phyloP scores from a whole-genome alignment of 2,888 invertebrate genomes.

The Cephus pulcher region DNA sequence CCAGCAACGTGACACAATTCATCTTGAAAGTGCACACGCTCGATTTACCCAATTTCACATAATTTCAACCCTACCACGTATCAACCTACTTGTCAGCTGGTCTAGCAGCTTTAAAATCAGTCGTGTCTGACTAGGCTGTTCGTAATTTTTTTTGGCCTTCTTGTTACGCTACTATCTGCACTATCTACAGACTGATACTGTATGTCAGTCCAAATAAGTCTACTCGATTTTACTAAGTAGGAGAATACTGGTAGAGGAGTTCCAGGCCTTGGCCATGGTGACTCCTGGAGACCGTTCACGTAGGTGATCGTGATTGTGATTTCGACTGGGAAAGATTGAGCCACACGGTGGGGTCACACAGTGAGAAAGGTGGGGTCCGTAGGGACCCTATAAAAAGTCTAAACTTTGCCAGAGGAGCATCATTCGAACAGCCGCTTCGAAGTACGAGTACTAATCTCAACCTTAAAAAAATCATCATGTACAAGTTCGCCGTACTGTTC shows the following conservation, averaged over 20 bases:
- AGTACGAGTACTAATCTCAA: neutral
- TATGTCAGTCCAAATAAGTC: too few relatives aligned
- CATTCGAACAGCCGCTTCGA: constrained; percentile 36
- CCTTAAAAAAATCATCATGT: constrained; percentile 30
- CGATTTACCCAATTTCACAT: constrained; percentile 27
- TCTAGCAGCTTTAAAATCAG: too few relatives aligned
- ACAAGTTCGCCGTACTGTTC: constrained; percentile 40
- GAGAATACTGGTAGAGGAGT: too few relatives aligned
- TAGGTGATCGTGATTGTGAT: constrained; percentile 1
- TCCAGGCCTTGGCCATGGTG: too few relatives aligned
- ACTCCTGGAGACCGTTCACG: too few relatives aligned
- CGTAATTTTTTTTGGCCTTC: too few relatives aligned
- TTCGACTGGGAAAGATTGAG: neutral
- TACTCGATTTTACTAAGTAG: too few relatives aligned
- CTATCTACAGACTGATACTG: too few relatives aligned
- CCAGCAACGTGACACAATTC: constrained; percentile 33
- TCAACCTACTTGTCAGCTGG: too few relatives aligned
- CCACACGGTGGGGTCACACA: constrained; percentile 3
- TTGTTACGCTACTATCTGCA: too few relatives aligned
- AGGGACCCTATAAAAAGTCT: constrained; percentile 43
- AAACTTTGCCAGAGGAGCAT: constrained; percentile 23
- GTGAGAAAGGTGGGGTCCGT: constrained; percentile 11
- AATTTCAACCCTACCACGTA: neutral
- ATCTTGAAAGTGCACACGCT: constrained; percentile 36
- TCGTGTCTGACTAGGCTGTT: too few relatives aligned